Percentiles rank a stretch among this genome's conserved stretches.
These are phyloP conservation scores for Zaprionus tsacasi DNA, from an alignment of 1,140 invertebrate species.

Conservation along the genomic window DNA sequence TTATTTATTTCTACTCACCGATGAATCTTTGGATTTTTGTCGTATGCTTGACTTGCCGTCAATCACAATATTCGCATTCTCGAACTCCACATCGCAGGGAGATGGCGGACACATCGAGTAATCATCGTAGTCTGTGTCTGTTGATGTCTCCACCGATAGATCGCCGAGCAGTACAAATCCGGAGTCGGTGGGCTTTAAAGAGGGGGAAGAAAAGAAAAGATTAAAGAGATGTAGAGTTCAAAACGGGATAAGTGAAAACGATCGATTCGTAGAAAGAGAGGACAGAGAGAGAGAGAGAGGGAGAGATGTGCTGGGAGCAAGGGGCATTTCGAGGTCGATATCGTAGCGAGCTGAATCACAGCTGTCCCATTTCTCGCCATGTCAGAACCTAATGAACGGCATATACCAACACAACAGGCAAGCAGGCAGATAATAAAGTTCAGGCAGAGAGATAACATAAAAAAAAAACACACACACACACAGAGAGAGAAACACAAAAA, in stretches of 20 bases:
- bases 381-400: slow-evolving; percentile 47
- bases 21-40: slow-evolving; percentile 86
- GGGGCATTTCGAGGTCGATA: slow-evolving; percentile 20
- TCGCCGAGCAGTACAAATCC: slow-evolving; percentile 87
- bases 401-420: slow-evolving; percentile 35
- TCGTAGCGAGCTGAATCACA: slow-evolving; percentile 36
- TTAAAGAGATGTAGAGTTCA: not conserved
- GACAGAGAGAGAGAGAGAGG: not conserved
- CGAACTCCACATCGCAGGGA: slow-evolving; percentile 92
- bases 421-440: slow-evolving; percentile 60
- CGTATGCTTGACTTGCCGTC: slow-evolving; percentile 92
- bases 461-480: slow-evolving; percentile 7
- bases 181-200: slow-evolving; percentile 87
- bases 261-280: not conserved
- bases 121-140: slow-evolving; percentile 86
- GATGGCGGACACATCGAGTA: slow-evolving; percentile 89
- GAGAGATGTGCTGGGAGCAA: not conserved
- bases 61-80: slow-evolving; percentile 95
- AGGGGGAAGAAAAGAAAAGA: not conserved
- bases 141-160: slow-evolving; percentile 87
- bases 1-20: slow-evolving; percentile 60
- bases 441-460: slow-evolving; percentile 42
- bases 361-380: slow-evolving; percentile 52
- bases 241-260: slow-evolving; percentile 26
- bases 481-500: not conserved